Conservation (phyloP, 1,140 invertebrate genomes). For the Holcopasites calliopsidis region DNA sequence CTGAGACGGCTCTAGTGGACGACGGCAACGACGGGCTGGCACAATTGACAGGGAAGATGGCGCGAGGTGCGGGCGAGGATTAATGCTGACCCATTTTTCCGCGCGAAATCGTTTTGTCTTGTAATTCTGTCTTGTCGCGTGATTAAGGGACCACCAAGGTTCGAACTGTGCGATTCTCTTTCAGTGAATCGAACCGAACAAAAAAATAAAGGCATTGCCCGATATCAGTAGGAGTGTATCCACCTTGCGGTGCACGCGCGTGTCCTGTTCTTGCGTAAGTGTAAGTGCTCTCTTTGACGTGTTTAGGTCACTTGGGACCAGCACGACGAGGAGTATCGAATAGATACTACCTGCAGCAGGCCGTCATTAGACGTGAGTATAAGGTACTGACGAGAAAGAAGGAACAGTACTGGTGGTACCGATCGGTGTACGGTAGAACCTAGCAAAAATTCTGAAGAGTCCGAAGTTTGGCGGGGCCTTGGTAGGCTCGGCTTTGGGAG, state of each 20-base stretch:
- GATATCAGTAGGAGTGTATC: background rate
- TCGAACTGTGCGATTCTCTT: constrained; percentile 26
- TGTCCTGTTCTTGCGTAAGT: constrained; percentile 30
- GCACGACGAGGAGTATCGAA: background rate
- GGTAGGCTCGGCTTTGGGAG: constrained; percentile 43
- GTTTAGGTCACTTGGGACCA: background rate
- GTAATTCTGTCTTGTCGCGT: constrained; percentile 31
- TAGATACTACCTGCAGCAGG: too few relatives aligned
- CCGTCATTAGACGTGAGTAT: background rate
- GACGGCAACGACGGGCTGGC: constrained; percentile 47
- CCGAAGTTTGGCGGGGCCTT: constrained; percentile 35
- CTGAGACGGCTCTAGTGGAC: constrained; percentile 21
- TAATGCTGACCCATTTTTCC: constrained; percentile 72
- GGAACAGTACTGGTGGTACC: background rate
- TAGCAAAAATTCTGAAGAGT: constrained; percentile 46
- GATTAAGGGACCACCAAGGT: constrained; percentile 33
- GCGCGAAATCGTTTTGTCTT: constrained; percentile 45
- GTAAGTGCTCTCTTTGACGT: constrained; percentile 31
- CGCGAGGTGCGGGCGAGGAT: constrained; percentile 70
- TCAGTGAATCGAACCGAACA: constrained; percentile 13
- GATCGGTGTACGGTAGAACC: constrained; percentile 13
- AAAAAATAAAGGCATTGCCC: background rate
- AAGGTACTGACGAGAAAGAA: background rate
- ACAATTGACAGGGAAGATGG: constrained; percentile 73
- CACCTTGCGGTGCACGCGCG: constrained; percentile 29